These are phyloP conservation scores for Linnaemya tessellans DNA, from an alignment of 2,888 invertebrate species.

Conservation along the genomic window DNA sequence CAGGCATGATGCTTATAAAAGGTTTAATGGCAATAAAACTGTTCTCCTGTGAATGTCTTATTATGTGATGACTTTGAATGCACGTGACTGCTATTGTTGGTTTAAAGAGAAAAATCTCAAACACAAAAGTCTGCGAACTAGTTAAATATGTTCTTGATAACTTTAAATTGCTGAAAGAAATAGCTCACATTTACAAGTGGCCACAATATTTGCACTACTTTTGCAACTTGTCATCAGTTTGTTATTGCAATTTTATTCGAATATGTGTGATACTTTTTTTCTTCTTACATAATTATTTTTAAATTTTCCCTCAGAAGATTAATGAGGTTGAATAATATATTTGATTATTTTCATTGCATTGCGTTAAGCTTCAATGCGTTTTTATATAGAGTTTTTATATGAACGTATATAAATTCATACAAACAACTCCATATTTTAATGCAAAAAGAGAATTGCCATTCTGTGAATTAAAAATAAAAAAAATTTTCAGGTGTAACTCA, in stretches of 20 bases:
- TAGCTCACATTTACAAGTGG: conserved; percentile 3
- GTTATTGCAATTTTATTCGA: not conserved
- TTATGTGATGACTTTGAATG: not conserved
- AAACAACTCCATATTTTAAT: conserved; percentile 3
- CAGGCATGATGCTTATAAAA: not conserved
- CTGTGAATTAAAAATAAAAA: conserved; percentile 33
- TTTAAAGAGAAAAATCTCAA: too few relatives aligned
- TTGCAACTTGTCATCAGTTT: conserved; percentile 51
- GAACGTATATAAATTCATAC: not conserved
- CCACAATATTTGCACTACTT: conserved; percentile 20
- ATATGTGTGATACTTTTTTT: conserved; percentile 13
- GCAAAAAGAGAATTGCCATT: conserved; percentile 26
- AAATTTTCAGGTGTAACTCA: conserved; percentile 5
- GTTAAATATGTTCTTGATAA: too few relatives aligned
- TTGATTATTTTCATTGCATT: conserved; percentile 76
- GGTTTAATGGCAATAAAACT: not conserved
- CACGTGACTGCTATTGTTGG: too few relatives aligned
- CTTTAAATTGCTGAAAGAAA: not conserved
- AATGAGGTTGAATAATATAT: conserved; percentile 77
- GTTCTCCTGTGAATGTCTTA: not conserved
- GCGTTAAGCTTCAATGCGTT: conserved; percentile 56
- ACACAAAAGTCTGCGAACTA: not conserved
- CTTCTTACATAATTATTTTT: not conserved
- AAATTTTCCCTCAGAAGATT: conserved; percentile 68
- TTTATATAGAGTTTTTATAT: conserved; percentile 6